Percentiles rank a stretch among this genome's conserved stretches.
These are phyloP conservation scores for Pollenia griseotomentosa DNA, from an alignment of 2,888 invertebrate genomes.

Conservation along the genomic window DNA sequence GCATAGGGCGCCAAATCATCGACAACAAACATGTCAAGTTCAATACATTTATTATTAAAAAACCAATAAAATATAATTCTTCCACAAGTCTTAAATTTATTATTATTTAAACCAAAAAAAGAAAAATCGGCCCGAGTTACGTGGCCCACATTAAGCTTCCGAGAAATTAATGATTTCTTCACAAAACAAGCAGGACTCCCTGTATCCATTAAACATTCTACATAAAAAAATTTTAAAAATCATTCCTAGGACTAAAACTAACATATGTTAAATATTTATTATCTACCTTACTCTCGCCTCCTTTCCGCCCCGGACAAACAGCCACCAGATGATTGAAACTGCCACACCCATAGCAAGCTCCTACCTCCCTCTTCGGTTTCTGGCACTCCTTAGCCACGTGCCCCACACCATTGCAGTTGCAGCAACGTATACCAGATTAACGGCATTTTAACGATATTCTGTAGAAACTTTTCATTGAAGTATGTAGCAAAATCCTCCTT, in stretches of 20 bases:
- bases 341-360: conserved; percentile 67
- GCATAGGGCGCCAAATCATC: no score
- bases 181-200: conserved; percentile 41
- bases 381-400: background rate
- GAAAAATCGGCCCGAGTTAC: background rate
- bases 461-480: no score
- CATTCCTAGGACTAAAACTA: conserved; percentile 28
- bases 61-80: conserved; percentile 12
- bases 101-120: conserved; percentile 41
- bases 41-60: conserved; percentile 17
- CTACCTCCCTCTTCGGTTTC: conserved; percentile 54
- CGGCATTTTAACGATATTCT: no score
- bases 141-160: background rate
- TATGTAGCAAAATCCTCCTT: no score
- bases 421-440: no score
- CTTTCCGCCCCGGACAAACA: conserved; percentile 40
- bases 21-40: conserved; percentile 28
- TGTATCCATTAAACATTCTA: conserved; percentile 39
- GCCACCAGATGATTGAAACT: conserved; percentile 43
- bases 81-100: conserved; percentile 33
- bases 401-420: no score
- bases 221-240: conserved; percentile 2
- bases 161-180: background rate
- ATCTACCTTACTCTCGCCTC: background rate
- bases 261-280: conserved; percentile 49